A percentile compares a stretch with the other conserved stretches of the same genome.
Conservation (phyloP, 2,113 vertebrate species). For the Corvus hawaiiensis region DNA sequence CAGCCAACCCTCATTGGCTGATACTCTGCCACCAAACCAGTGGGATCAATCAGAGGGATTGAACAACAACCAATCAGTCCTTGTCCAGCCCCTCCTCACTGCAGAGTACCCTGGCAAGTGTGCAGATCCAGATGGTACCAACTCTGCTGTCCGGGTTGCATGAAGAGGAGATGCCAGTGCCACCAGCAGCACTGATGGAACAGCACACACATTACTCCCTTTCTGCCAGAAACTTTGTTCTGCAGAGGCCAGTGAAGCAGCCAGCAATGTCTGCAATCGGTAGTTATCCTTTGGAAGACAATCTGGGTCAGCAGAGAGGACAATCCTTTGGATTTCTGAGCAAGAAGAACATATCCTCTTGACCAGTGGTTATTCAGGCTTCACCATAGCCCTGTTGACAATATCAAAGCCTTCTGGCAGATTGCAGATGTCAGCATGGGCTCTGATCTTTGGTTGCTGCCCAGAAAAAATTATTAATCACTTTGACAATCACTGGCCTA, state of each 20-base stretch:
- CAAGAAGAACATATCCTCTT: not conserved
- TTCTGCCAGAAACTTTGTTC: not conserved
- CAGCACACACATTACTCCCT: not conserved
- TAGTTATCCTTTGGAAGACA: not conserved
- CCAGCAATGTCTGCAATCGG: not conserved
- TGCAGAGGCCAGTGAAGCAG: not conserved
- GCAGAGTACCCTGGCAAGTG: not conserved
- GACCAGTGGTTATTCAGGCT: not conserved
- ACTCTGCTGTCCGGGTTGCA: not conserved
- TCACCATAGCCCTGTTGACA: not conserved
- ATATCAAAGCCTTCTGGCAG: not conserved
- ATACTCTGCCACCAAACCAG: not conserved
- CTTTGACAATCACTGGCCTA: not conserved
- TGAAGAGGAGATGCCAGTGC: not conserved
- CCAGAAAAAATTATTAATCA: slow-evolving; percentile 2
- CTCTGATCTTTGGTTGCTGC: slow-evolving; percentile 17
- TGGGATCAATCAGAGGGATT: not conserved
- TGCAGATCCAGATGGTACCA: not conserved
- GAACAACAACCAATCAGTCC: not conserved
- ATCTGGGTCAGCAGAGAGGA: not conserved
- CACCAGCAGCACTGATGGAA: not conserved
- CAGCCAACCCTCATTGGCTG: not conserved
- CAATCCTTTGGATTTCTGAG: not conserved
- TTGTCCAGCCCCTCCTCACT: not conserved
- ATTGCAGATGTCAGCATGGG: not conserved